Base-by-base conservation (phyloP, 2,113 vertebrate species). In the Platichthys stellatus region DNA sequence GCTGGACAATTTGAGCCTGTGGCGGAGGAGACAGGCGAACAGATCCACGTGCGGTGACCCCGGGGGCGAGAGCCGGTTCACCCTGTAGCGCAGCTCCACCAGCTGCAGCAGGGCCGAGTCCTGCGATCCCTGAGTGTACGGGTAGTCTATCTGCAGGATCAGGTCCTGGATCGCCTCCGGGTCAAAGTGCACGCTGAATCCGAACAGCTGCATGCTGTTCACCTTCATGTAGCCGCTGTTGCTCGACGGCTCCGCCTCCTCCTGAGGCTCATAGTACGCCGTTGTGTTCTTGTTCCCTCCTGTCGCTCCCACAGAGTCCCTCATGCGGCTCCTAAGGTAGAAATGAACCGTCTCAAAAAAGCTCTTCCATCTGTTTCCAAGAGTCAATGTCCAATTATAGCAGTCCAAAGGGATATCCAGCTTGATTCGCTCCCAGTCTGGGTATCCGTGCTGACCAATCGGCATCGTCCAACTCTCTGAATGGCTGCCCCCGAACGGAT, bases 391-490 rank as follows among this genome's bases (percentile, higher is more conserved):
- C 97, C 97, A 99, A 90, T 99, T 99, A 90, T 97, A 97, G 93
- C 98, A 99, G 93, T 97, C 96, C 89, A 95, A 90, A 3, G 96
- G 95, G 26, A 95, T 94, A 35, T 97, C 97, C 69, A 98, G 88
- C 2, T 94, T 97, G 94, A 93, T 96, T 90, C 96, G 97, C 87
- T 98, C 96, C 98, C 98, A 99, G 87, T 97, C 94, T 0, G 98
- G 97, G 80, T 97, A 99, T 83, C 83, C 91, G n/a, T 95, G 95
- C 87, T 99, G 97, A 0, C 94, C 96, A 60, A 98, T 88, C 0
- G 98, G 98, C 96, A 99, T 95, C 78, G 96, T 96, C 98, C 98
- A 99, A 93, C 98, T 99, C 92, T 99, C 98, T 0, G 98, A 98
- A 76, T 99, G 98, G 90, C 98, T 99, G 28, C 98, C 98, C 65